Percentiles rank a stretch among this genome's conserved stretches.
phyloP scores from a whole-genome alignment of 64 coral and sea anemone genomes.

The Hydrozoanthus tunicans region DNA sequence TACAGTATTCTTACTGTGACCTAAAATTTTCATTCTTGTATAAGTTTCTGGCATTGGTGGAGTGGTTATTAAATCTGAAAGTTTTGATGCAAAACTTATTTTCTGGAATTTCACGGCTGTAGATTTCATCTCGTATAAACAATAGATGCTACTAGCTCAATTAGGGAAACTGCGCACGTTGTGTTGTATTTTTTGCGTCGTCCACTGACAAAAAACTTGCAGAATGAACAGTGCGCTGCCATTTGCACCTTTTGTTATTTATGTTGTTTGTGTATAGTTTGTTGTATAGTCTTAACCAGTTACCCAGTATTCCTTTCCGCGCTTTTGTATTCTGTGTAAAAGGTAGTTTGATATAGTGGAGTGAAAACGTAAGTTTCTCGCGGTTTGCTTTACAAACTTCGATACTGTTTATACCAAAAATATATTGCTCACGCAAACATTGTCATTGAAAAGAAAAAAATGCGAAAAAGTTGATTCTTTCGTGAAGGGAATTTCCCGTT shows the following conservation, averaged over 20 bases:
- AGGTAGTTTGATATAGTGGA: slow-evolving; percentile 1
- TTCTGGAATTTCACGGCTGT: neutral
- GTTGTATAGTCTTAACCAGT: too few species aligned
- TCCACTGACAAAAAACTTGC: too few species aligned
- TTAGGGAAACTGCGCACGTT: neutral
- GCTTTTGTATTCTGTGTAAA: neutral
- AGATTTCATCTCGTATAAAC: too few species aligned
- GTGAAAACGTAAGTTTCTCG: slow-evolving; percentile 11
- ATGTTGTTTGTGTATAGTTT: too few species aligned
- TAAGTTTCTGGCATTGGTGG: neutral
- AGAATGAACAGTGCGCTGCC: too few species aligned
- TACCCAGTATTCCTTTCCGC: neutral
- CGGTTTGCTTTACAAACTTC: neutral
- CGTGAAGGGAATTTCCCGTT: slow-evolving; percentile 61
- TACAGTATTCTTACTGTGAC: neutral
- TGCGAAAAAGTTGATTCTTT: slow-evolving; percentile 39
- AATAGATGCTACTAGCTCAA: too few species aligned
- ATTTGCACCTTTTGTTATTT: too few species aligned
- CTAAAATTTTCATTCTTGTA: neutral
- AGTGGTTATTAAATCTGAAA: neutral
- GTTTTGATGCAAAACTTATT: neutral
- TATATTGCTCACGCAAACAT: slow-evolving; percentile 42
- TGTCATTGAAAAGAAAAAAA: slow-evolving; percentile 45
- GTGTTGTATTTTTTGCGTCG: neutral
- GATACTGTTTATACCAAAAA: neutral